Base-by-base conservation (phyloP, 1,140 invertebrate species). In the Macrosteles quadrilineatus region DNA sequence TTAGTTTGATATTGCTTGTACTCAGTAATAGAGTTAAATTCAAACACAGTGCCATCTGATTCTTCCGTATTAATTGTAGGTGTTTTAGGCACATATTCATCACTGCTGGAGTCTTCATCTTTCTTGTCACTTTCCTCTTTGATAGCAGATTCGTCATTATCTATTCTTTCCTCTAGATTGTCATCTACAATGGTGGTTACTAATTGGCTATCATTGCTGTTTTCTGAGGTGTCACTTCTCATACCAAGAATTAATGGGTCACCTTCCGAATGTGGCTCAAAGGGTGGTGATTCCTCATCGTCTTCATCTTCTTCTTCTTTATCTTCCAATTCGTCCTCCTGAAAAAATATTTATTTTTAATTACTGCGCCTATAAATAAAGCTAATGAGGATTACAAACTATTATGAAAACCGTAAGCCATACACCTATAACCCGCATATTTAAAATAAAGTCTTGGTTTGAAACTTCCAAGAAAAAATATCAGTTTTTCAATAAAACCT, bases 61-160 rank as follows among this genome's bases (percentile, higher is more conserved):
- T 74, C 67, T 66, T 47, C 30, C 21, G 62, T 63, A 77, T 79
- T 21, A 80, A 82, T 69, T 75, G 79, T 59, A 2, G 0, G 80
- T 80, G 68, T 75, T 69, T 72, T 70, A 17, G 67, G 67, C 27
- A 30, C 30, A 59, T 50, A 69, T 62, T 67, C 69, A 45, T 71
- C 69, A 43, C 27, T 63, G 12, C 30, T 71, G 27, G 29, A 62
- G n/a, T 30, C 57, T 66, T 72, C 31, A 17, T 68, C 29, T 25
- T 45, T 43, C 9, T 43, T 70, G 47, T 71, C 72, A 71, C 73
- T 76, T 30, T 83, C 80, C 17, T 80, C 79, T 73, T 78, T 79
- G 73, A 77, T 82, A 68, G 84, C 82, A 76, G 80, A 82, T 45
- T 80, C 81, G 59, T 77, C 74, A 73, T 71, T 70, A 30, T 68